Conservation (phyloP, 2,888 invertebrate genomes). For the Troglohyphantes excavatus region DNA sequence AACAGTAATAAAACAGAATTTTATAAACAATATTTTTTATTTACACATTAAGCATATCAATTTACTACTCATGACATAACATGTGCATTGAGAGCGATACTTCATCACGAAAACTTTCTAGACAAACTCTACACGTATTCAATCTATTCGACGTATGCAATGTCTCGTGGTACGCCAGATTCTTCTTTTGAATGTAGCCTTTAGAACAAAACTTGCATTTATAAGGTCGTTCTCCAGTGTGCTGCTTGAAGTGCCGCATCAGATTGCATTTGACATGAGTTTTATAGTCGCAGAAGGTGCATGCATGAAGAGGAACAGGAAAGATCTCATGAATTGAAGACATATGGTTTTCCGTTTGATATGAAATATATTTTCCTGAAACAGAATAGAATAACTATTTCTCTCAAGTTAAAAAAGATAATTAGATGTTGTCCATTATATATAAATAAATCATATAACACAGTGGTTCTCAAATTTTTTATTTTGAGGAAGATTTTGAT, state of each 20-base stretch:
- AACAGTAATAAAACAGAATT: too few species aligned
- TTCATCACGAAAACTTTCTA: not conserved
- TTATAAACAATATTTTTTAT: too few species aligned
- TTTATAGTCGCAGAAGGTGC: conserved; percentile 24
- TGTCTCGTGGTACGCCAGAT: not conserved
- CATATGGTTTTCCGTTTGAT: not conserved
- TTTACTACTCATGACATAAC: not conserved
- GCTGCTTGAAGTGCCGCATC: conserved; percentile 18
- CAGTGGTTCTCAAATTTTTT: too few species aligned
- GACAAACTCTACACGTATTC: not conserved
- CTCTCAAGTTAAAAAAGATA: not conserved
- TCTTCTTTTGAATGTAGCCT: conserved; percentile 37
- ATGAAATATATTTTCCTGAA: not conserved
- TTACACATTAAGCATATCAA: too few species aligned
- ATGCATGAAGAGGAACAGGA: not conserved
- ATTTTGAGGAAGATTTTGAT: too few species aligned
- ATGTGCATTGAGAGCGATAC: not conserved
- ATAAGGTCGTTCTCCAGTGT: conserved; percentile 42
- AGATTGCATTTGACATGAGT: conserved; percentile 26
- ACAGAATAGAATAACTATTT: not conserved
- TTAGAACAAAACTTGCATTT: conserved; percentile 22
- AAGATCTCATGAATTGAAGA: not conserved
- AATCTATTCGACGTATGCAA: not conserved
- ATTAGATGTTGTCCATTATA: not conserved
- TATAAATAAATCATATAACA: too few species aligned